These are phyloP conservation scores for Rhinoderma darwinii DNA, from an alignment of 2,113 vertebrate genomes.

Conservation along the genomic window DNA sequence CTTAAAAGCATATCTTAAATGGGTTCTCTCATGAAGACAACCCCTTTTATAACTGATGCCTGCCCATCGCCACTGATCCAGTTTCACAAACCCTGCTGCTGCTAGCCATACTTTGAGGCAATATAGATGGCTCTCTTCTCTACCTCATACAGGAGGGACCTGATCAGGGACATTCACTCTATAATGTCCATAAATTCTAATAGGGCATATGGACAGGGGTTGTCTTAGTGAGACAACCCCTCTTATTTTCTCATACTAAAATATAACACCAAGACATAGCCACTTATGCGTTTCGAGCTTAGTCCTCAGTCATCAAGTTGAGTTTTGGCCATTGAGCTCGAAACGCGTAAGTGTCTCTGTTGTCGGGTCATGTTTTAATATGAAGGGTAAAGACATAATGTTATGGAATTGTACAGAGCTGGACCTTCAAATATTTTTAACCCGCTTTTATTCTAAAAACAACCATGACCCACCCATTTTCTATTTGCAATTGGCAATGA, in stretches of 20 bases:
- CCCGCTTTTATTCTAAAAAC: background rate
- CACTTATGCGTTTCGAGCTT: background rate
- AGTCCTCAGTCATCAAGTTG: background rate
- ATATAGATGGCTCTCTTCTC: no score
- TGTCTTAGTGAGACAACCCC: background rate
- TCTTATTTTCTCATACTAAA: background rate
- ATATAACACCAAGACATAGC: background rate
- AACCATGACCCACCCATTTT: background rate
- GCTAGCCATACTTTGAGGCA: no score
- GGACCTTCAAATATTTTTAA: background rate
- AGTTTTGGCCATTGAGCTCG: background rate
- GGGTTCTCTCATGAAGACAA: no score
- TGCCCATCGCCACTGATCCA: no score
- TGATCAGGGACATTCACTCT: no score
- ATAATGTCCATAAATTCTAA: background rate
- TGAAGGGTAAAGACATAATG: background rate
- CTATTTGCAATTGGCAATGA: background rate
- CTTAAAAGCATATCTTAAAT: no score
- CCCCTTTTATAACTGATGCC: no score
- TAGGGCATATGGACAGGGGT: no score
- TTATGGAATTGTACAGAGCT: no score
- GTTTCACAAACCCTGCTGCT: no score
- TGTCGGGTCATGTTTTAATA: background rate
- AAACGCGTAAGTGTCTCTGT: background rate
- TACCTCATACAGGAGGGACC: no score